Conservation (phyloP, 2,888 invertebrate genomes). For the Eristalinus aeneus region DNA sequence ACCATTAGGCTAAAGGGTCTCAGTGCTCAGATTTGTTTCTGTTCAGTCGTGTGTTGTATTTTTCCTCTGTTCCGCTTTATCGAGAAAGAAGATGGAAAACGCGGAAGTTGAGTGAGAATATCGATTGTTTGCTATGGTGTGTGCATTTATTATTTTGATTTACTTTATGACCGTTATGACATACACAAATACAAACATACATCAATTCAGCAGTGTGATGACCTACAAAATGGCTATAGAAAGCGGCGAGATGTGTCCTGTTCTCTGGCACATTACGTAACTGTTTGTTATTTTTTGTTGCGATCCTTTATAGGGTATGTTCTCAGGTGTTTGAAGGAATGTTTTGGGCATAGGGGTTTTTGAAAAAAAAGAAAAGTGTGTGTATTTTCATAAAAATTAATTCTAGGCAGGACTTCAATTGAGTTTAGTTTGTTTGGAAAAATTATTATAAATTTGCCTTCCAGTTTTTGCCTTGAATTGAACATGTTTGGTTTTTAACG, state of each 20-base stretch:
- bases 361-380: too few relatives aligned
- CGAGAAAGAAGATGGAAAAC: constrained; percentile 1
- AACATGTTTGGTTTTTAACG: too few relatives aligned
- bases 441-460: too few relatives aligned
- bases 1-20: constrained; percentile 31
- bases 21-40: background rate
- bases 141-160: constrained; percentile 58
- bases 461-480: too few relatives aligned
- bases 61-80: background rate
- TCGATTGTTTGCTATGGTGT: constrained; percentile 50
- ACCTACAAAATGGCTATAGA: constrained; percentile 48
- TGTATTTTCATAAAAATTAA: too few relatives aligned
- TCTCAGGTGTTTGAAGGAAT: too few relatives aligned
- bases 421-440: too few relatives aligned
- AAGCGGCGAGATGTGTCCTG: background rate
- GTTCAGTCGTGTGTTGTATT: background rate
- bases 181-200: constrained; percentile 15
- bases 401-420: too few relatives aligned
- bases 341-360: too few relatives aligned
- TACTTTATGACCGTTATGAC: constrained; percentile 55
- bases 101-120: constrained; percentile 56
- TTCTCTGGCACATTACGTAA: background rate
- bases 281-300: background rate
- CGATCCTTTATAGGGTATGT: background rate
- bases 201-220: constrained; percentile 20